Percentiles rank a stretch among this genome's conserved stretches.
Conservation (phyloP, 2,888 invertebrate species). For the Portevinia maculata region DNA sequence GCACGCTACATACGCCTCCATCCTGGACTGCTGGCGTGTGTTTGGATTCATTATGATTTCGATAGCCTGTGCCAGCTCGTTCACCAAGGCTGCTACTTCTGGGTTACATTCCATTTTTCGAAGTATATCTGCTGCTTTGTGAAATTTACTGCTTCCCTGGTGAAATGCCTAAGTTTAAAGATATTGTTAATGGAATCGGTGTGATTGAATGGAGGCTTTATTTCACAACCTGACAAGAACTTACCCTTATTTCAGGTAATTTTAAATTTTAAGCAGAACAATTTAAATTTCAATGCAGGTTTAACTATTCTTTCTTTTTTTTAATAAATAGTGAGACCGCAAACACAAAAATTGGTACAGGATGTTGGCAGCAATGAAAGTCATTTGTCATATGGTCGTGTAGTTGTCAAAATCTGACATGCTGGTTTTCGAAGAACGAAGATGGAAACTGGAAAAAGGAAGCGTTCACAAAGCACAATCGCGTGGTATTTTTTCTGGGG, state of each 20-base stretch:
- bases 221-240: conserved; percentile 48
- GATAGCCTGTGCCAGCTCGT: conserved; percentile 91
- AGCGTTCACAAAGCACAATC: conserved; percentile 35
- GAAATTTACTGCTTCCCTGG: conserved; percentile 57
- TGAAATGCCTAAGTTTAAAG: conserved; percentile 38
- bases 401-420: conserved; percentile 61
- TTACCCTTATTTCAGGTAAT: conserved; percentile 65
- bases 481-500: not conserved
- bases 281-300: conserved; percentile 65
- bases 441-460: conserved; percentile 20
- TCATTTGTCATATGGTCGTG: conserved; percentile 70
- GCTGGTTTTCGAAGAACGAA: conserved; percentile 26
- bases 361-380: conserved; percentile 72
- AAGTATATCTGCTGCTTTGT: conserved; percentile 52
- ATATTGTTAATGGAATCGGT: conserved; percentile 19
- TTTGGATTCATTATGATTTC: conserved; percentile 92
- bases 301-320: conserved; percentile 44
- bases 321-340: conserved; percentile 60
- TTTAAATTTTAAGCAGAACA: conserved; percentile 64
- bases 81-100: conserved; percentile 84
- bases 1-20: conserved; percentile 93
- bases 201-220: not conserved
- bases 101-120: conserved; percentile 79
- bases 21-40: conserved; percentile 89
- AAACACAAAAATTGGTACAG: conserved; percentile 71